These are phyloP conservation scores for Ornithoptera priamus DNA, from an alignment of 2,888 invertebrate species.

Conservation along the genomic window DNA sequence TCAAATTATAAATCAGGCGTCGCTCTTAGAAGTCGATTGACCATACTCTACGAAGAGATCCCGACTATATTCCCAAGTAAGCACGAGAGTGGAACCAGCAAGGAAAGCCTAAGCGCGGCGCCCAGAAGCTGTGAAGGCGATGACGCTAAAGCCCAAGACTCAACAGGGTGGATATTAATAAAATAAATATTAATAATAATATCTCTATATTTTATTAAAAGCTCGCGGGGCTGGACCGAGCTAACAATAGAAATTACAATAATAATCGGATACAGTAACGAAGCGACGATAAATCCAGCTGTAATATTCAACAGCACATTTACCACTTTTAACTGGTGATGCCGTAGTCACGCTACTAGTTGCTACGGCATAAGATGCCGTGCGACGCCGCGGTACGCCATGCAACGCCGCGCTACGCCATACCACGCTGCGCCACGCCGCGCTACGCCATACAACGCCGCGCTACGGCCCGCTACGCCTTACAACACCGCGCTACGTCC, in stretches of 20 bases:
- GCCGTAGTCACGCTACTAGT: slow-evolving; percentile 11
- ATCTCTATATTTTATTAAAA: neutral
- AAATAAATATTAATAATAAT: neutral
- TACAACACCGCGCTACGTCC: slow-evolving; percentile 2
- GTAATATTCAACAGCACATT: neutral
- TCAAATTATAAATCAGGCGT: too few relatives aligned
- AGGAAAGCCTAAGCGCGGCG: too few relatives aligned
- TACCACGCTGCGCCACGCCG: neutral
- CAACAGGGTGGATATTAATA: too few relatives aligned
- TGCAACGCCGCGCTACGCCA: slow-evolving; percentile 15
- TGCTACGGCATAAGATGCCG: neutral
- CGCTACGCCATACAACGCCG: slow-evolving; percentile 16
- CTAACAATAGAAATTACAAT: neutral
- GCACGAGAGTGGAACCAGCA: too few relatives aligned
- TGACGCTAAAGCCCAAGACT: too few relatives aligned
- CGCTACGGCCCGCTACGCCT: slow-evolving; percentile 10
- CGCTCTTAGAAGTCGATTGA: too few relatives aligned
- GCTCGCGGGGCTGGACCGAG: neutral
- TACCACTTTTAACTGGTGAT: neutral
- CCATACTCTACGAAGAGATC: too few relatives aligned
- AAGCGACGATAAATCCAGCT: neutral
- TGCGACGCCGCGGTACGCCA: slow-evolving; percentile 16
- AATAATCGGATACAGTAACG: neutral
- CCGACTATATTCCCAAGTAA: too few relatives aligned
- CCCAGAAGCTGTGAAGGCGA: too few relatives aligned